Base-by-base conservation (phyloP, 2,113 vertebrate species). In the Cathartes aura region DNA sequence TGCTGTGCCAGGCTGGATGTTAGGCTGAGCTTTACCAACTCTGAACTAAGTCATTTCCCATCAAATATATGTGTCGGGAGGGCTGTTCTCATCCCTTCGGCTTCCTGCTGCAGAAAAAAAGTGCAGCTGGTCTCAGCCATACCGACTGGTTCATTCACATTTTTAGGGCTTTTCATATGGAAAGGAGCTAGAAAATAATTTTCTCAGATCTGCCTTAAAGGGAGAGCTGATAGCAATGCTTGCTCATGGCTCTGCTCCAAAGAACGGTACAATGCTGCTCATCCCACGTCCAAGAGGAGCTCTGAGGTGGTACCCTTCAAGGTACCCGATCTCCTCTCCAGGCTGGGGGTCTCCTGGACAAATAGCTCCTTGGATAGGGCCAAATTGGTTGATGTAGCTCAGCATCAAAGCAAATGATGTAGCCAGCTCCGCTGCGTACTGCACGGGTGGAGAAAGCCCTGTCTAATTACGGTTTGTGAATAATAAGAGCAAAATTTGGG, bases 241-340 rank as follows among this genome's bases (percentile, higher is more conserved):
- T 83, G 34, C 26, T 62, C 2, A 6, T 3, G 10, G 17, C 19
- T 63, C 9, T 67, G 42, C 47, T 71, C 19, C 19, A 21, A 63
- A 64, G 40, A 56, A 10, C 0, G 2, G 26, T n/a, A 8, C 15
- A 43, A 12, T 66, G 14, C 59, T 53, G 8, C 23, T 85, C 8
- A 1, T 18, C 68, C 63, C 36, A 32, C 0, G 1, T 22, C 40
- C 45, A 29, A 9, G 11, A 7, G n/a, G 7, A 63, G 12, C 34
- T 87, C 73, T 38, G 73, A 64, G 45, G 45, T 53, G 56, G 7
- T 32, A 2, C 5, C 12, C 50, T 47, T 74, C 30, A 21, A 56
- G 45, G 59, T 6, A 9, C 2, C 0, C 1, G 5, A 22, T 70
- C 27, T 34, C 29, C 58, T 55, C 10, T 23, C 18, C 0, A 7